These are phyloP conservation scores for Caenorhabditis briggsae DNA, from an alignment of 1,140 invertebrate species.

Conservation along the genomic window DNA sequence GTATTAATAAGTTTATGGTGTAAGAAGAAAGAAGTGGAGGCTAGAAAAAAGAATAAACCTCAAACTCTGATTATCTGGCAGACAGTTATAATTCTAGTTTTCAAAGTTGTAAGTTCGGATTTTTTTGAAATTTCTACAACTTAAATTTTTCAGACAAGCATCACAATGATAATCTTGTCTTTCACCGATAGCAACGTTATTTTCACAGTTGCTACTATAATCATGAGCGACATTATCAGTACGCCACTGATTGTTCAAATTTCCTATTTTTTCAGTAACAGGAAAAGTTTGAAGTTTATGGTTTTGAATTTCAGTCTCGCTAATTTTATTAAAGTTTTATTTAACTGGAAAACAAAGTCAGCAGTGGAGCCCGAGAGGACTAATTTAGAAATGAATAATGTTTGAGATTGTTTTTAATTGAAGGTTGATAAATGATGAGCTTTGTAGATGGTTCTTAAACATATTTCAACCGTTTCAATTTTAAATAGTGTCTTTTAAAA, in stretches of 20 bases:
- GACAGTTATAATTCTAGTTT: neutral
- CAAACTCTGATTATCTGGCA: neutral
- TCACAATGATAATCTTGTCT: neutral
- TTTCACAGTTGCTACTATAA: neutral
- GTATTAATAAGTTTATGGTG: no score
- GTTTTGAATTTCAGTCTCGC: neutral
- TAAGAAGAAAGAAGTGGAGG: neutral
- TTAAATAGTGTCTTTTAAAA: no score
- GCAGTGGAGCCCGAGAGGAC: neutral
- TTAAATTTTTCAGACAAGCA: neutral
- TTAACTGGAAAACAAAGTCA: neutral
- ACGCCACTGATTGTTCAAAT: neutral
- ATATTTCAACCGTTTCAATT: no score
- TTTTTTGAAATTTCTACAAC: no score
- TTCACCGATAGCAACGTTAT: no score
- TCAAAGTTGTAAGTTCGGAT: neutral
- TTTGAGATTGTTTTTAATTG: no score
- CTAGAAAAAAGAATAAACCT: neutral
- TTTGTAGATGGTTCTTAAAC: no score
- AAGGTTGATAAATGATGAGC: no score
- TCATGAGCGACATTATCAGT: neutral
- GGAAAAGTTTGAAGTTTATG: neutral
- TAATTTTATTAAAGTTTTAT: neutral
- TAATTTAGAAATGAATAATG: neutral
- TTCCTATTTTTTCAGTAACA: neutral